Conservation (phyloP, 2,113 vertebrate genomes). For the Potamarius usumacintae region DNA sequence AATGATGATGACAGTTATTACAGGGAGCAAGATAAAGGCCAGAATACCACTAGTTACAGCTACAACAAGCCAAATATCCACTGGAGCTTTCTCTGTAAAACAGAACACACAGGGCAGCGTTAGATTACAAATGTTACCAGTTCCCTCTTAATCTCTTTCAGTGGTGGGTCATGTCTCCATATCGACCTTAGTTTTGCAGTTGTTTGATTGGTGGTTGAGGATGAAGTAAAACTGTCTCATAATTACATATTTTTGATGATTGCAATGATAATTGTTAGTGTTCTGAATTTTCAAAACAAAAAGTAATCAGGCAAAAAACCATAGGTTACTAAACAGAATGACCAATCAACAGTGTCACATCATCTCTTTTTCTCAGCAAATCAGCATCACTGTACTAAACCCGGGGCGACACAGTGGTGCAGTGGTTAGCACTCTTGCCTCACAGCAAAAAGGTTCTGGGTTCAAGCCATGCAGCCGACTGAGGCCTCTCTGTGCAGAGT, state of each 20-base stretch:
- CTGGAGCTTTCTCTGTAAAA: conserved; percentile 53
- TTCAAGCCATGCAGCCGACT: no score
- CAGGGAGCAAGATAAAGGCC: conserved; percentile 61
- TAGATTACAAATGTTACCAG: conserved; percentile 19
- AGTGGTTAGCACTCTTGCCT: no score
- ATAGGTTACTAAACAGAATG: background rate
- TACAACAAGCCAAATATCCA: conserved; percentile 64
- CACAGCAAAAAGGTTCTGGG: no score
- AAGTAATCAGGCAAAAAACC: background rate
- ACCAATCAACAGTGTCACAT: background rate
- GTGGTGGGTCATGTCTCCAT: background rate
- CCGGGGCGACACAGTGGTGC: no score
- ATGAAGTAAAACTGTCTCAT: background rate
- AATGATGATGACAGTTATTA: conserved; percentile 57
- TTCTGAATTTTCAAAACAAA: background rate
- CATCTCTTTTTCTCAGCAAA: background rate
- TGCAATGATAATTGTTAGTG: background rate
- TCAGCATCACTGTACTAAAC: no score
- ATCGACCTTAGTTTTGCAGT: background rate
- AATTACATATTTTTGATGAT: background rate
- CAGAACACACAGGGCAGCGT: background rate
- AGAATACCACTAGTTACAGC: conserved; percentile 56
- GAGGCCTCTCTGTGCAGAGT: no score
- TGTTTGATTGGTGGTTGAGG: background rate
- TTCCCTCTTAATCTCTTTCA: background rate